Base-by-base conservation (phyloP, 2,888 invertebrate species). In the Eretmocerus hayati region DNA sequence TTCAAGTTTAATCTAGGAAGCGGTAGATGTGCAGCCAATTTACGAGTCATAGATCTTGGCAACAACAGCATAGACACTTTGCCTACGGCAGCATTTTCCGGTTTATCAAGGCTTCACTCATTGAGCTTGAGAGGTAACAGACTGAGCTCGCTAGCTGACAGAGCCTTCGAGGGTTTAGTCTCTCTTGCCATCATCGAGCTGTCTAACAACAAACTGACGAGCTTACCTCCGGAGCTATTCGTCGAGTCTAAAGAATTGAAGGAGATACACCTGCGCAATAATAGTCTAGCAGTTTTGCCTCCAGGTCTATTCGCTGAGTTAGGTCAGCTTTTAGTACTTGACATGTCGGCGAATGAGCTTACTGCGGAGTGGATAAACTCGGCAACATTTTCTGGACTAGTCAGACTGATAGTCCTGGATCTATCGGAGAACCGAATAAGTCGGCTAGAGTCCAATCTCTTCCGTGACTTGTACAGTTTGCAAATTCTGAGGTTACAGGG, bases 301-400 rank as follows among this genome's bases (percentile, higher is more conserved):
- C 87, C 87, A 9, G 87, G 87, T 20, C 74, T 90, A 50, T 88
- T 90, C 65, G 80, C 82, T 62, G 86, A 86, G 61, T 74, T 89
- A 47, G 77, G 81, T 45, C 85, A 87, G 70, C 75, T 90, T 42
- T 72, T 87, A 42, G 83, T 87, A 53, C 73, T 89, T 53, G 87
- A 89, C 72, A 72, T 89, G 60, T 85, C 87, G 22, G 81, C 81
- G 59, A 89, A 89, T 67, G 86, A 87, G 71, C 74, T 90, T 53
- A 85, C 86, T 3, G 82, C 85, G 40, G 88, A 87, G 65, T 87
- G 87, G 87, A 84, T 87, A 54, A 87, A 85, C 66, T 80, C 87
- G 19, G 85, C 83, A 2, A 88, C 88, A 11, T 89, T 90, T 69
- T 77, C 82, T 40, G 87, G 87, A 58, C 74, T 90, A 33, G 81